Evolutionary conservation across 2,113 vertebrate species (phyloP).

Genomic region (Hydrolagus affinis): DNA sequence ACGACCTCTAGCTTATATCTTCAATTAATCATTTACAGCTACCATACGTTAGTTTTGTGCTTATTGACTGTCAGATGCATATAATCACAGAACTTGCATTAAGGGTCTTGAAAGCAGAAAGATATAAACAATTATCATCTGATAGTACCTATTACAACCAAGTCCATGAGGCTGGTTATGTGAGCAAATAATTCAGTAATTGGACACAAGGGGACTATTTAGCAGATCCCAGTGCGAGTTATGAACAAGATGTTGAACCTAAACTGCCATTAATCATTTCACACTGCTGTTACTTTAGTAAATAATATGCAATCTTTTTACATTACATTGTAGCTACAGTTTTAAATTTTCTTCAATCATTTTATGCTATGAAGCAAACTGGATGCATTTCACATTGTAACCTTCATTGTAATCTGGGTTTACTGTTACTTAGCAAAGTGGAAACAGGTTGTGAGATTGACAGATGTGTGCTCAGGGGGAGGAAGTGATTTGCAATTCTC

Average conservation of each 20-base stretch:
- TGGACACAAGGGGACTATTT: background rate
- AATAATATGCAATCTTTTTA: background rate
- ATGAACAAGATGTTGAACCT: background rate
- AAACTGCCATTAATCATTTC: background rate
- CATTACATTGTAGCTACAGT: background rate
- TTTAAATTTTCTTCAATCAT: background rate
- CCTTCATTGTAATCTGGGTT: background rate
- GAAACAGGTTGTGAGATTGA: background rate
- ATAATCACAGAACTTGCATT: too few species aligned
- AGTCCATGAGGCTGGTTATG: too few species aligned
- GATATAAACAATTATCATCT: too few species aligned
- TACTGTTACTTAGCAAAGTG: background rate
- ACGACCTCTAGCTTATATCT: too few species aligned
- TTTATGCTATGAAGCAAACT: background rate
- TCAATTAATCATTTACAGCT: too few species aligned
- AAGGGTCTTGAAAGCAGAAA: too few species aligned
- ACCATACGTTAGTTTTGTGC: too few species aligned
- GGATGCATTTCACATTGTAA: background rate
- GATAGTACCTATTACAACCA: too few species aligned
- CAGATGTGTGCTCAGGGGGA: background rate
- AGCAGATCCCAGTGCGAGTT: background rate
- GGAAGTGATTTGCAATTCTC: background rate
- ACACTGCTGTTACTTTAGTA: background rate
- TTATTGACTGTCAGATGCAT: too few species aligned
- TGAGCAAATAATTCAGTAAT: background rate